Evolutionary conservation across 2,888 invertebrate genomes (phyloP).

Genomic region (Plebejus melissa): DNA sequence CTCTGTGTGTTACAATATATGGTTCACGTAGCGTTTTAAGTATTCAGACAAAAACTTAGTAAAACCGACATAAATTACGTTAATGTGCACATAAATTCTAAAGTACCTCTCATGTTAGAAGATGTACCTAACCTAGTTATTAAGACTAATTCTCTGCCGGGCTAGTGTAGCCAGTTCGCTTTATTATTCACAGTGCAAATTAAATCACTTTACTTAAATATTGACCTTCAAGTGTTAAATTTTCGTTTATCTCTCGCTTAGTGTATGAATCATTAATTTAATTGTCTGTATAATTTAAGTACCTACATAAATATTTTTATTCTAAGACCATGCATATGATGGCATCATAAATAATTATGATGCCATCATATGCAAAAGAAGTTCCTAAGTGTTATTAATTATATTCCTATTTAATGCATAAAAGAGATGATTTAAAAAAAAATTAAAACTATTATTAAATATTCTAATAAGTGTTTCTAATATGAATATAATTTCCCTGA

Average conservation of each 20-base stretch:
- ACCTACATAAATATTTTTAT: neutral
- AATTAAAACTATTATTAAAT: too few species aligned
- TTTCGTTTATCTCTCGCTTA: conserved; percentile 15
- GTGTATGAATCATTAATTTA: conserved; percentile 11
- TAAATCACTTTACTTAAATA: neutral
- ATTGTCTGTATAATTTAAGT: neutral
- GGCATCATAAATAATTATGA: neutral
- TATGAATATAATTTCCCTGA: neutral
- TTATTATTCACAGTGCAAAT: neutral
- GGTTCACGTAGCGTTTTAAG: neutral
- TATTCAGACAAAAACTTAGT: neutral
- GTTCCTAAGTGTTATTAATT: neutral
- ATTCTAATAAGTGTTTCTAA: too few species aligned
- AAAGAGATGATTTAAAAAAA: too few species aligned
- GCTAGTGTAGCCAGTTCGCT: neutral
- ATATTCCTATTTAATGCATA: too few species aligned
- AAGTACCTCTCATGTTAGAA: conserved; percentile 18
- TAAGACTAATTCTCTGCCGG: neutral
- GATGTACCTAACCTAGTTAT: conserved; percentile 5
- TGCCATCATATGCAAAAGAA: neutral
- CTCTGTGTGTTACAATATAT: too few species aligned
- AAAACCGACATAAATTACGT: neutral
- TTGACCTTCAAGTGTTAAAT: conserved; percentile 20
- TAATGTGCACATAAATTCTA: conserved; percentile 11
- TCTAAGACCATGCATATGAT: neutral